Evolutionary conservation across 1,140 invertebrate species (phyloP).

Genomic region (Drosophila obscura): DNA sequence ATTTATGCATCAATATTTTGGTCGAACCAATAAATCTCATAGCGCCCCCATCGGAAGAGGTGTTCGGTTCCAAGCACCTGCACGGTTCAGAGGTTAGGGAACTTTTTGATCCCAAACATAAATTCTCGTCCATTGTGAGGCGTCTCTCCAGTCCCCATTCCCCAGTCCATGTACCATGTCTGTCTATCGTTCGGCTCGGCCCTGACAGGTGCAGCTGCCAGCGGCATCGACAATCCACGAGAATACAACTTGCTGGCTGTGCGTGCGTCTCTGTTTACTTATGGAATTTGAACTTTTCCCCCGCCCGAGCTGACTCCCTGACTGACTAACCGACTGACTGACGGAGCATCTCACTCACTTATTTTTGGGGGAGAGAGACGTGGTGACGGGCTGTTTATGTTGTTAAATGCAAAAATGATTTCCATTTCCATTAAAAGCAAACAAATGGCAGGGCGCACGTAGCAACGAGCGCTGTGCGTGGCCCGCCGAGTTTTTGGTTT

Average conservation of each 20-base stretch:
- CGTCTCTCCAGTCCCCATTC: conserved; percentile 4
- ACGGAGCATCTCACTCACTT: conserved; percentile 44
- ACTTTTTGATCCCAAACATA: conserved; percentile 60
- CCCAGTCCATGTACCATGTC: conserved; percentile 30
- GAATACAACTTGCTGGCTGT: conserved; percentile 42
- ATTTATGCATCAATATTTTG: conserved; percentile 59
- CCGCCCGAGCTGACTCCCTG: conserved; percentile 27
- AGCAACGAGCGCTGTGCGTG: conserved; percentile 49
- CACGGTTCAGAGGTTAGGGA: conserved; percentile 65
- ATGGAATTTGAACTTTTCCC: conserved; percentile 75
- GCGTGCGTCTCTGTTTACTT: conserved; percentile 63
- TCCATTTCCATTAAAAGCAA: conserved; percentile 79
- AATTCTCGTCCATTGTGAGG: conserved; percentile 63
- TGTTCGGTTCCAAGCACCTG: conserved; percentile 57
- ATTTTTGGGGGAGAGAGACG: conserved; percentile 26
- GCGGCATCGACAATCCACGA: conserved; percentile 51
- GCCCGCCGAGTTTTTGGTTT: conserved; percentile 60
- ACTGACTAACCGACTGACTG: conserved; percentile 33
- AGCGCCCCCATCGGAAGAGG: conserved; percentile 29
- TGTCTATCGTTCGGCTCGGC: conserved; percentile 74
- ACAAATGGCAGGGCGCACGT: conserved; percentile 68
- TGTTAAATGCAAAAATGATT: conserved; percentile 83
- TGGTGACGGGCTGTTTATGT: conserved; percentile 68
- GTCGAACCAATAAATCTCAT: conserved; percentile 56
- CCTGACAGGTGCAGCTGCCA: conserved; percentile 78